phyloP scores from a whole-genome alignment of 2,113 vertebrate species.

The Puffinus mauretanicus region DNA sequence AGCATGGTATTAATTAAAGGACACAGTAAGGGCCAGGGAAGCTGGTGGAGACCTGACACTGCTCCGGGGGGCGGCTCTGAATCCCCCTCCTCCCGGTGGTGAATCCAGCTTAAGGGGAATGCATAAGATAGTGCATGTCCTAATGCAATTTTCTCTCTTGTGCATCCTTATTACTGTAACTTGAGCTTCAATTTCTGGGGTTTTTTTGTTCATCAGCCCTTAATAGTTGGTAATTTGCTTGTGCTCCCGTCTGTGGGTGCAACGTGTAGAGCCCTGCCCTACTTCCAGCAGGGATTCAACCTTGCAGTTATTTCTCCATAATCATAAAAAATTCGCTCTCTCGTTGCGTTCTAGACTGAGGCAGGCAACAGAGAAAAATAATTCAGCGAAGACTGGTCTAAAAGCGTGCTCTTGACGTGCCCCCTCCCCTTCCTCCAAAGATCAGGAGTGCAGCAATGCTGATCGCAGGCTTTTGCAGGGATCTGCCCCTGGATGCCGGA shows the following conservation, averaged over 20 bases:
- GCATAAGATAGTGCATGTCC: neutral
- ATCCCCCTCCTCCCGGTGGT: fast-evolving
- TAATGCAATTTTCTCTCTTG: neutral
- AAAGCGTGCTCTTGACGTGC: neutral
- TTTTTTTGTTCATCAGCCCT: neutral
- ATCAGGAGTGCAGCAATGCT: neutral
- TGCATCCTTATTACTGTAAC: neutral
- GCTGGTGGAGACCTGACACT: neutral
- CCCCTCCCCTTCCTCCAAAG: neutral
- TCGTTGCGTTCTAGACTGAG: neutral
- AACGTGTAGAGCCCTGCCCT: neutral
- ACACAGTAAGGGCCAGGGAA: neutral
- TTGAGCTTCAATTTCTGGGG: neutral
- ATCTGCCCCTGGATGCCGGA: neutral
- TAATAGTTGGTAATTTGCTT: neutral
- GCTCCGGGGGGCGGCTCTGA: neutral
- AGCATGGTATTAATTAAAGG: neutral
- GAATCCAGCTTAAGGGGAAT: neutral
- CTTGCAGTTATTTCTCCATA: neutral
- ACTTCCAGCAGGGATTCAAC: neutral
- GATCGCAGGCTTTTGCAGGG: neutral
- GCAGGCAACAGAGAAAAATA: neutral
- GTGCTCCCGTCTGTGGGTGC: neutral
- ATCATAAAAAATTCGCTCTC: neutral
- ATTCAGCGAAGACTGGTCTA: neutral